phyloP scores from a whole-genome alignment of 2,888 invertebrate genomes.

The Toxonevra muliebris region DNA sequence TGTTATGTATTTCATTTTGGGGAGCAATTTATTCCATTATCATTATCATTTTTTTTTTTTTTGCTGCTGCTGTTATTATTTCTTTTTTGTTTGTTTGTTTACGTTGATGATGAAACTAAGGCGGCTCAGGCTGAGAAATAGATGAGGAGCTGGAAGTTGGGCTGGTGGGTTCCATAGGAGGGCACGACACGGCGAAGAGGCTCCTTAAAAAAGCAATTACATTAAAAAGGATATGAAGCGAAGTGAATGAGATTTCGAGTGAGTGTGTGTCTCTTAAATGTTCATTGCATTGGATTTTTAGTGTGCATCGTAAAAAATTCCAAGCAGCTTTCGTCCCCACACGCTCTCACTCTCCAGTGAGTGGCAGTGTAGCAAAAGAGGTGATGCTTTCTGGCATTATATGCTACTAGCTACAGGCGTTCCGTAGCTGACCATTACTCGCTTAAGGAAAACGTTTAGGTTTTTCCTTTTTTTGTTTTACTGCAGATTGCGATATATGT shows the following conservation, averaged over 20 bases:
- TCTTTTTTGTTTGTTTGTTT: background rate
- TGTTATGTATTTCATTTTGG: background rate
- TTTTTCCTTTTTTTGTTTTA: no score
- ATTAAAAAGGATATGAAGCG: conserved; percentile 57
- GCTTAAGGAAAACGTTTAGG: no score
- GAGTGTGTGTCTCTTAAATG: conserved; percentile 58
- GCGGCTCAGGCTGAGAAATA: no score
- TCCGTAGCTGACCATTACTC: no score
- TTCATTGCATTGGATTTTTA: conserved; percentile 63
- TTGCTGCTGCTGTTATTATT: conserved; percentile 4
- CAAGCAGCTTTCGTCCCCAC: background rate
- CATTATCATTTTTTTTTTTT: conserved; percentile 27
- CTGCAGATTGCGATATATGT: no score
- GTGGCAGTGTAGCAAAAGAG: no score
- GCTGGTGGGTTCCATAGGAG: background rate
- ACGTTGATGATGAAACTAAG: no score
- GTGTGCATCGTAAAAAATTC: conserved; percentile 56
- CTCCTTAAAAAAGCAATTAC: conserved; percentile 61
- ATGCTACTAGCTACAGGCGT: no score
- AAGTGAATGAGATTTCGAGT: conserved; percentile 32
- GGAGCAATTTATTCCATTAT: conserved; percentile 24
- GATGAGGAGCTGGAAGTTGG: no score
- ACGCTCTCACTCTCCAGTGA: background rate
- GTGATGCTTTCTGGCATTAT: no score
- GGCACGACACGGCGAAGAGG: conserved; percentile 22